phyloP scores from a whole-genome alignment of 2,797 vertebrate species.

The Periophthalmus magnuspinnatus region DNA sequence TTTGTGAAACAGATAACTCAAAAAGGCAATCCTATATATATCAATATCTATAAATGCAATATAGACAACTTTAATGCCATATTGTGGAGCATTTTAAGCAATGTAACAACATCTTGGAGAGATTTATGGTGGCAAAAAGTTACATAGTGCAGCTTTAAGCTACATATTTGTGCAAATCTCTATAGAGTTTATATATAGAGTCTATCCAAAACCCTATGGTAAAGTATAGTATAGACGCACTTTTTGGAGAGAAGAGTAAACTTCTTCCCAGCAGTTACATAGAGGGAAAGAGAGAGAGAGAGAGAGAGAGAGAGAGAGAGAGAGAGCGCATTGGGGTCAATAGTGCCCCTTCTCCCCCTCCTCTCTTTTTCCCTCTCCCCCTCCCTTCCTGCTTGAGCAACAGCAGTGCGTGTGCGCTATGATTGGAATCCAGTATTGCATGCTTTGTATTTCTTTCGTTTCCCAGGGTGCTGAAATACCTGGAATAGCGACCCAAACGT shows the following conservation, averaged over 20 bases:
- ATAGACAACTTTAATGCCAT: too few relatives aligned
- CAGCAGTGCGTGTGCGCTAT: slow-evolving; percentile 54
- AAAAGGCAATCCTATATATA: too few relatives aligned
- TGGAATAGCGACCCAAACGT: slow-evolving; percentile 2
- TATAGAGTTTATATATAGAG: too few relatives aligned
- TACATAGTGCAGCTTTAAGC: too few relatives aligned
- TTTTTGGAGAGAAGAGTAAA: neutral
- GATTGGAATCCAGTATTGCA: slow-evolving; percentile 36
- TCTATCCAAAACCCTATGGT: too few relatives aligned
- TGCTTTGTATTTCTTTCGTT: neutral
- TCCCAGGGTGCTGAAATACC: slow-evolving; percentile 7
- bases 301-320: neutral
- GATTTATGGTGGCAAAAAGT: too few relatives aligned
- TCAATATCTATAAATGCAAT: too few relatives aligned
- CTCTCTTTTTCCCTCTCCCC: neutral
- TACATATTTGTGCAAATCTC: too few relatives aligned
- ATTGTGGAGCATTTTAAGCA: too few relatives aligned
- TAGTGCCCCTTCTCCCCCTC: neutral
- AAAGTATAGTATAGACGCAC: too few relatives aligned
- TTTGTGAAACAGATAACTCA: too few relatives aligned
- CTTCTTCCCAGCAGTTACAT: neutral
- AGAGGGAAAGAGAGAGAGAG: neutral
- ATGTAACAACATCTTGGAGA: too few relatives aligned
- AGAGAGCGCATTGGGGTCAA: neutral
- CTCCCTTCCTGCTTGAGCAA: slow-evolving; percentile 51